Percentiles rank a stretch among this genome's conserved stretches.
Evolutionary conservation across 92 coral and sea anemone species (phyloP).

Genomic region (Virgularia gustaviana): DNA sequence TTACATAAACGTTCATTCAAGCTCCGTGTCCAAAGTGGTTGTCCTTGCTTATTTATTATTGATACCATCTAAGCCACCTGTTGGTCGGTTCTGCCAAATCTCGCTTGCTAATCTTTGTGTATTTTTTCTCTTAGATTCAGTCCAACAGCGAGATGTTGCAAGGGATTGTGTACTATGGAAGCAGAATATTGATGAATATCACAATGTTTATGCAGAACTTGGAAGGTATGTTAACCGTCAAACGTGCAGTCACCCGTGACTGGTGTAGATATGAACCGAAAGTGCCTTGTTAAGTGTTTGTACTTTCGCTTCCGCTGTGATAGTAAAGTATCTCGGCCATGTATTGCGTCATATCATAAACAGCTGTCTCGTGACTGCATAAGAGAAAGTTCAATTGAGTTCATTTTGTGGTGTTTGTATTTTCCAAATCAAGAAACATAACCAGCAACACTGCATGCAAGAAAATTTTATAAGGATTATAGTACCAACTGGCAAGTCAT

Average conservation of each 20-base stretch:
- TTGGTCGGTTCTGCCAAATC: background rate
- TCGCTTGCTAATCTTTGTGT: conserved; percentile 5
- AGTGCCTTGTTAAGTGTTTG: too few relatives aligned
- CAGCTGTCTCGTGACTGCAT: too few relatives aligned
- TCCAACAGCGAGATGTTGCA: conserved; percentile 5
- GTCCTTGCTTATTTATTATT: conserved; percentile 10
- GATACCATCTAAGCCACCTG: background rate
- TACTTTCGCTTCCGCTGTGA: too few relatives aligned
- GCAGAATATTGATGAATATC: conserved; percentile 64
- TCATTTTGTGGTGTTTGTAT: too few relatives aligned
- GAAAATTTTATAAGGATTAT: too few relatives aligned
- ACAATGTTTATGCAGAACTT: conserved; percentile 90
- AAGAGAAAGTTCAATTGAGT: too few relatives aligned
- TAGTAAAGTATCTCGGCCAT: too few relatives aligned
- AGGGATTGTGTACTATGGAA: conserved; percentile 61
- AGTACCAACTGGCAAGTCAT: too few relatives aligned
- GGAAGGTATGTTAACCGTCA: conserved; percentile 68
- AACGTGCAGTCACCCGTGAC: background rate
- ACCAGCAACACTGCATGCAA: too few relatives aligned
- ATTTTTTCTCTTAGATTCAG: background rate
- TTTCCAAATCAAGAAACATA: too few relatives aligned
- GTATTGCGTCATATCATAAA: too few relatives aligned
- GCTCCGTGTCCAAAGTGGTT: background rate
- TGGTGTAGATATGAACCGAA: background rate
- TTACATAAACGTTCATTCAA: background rate